Evolutionary conservation across 2,888 invertebrate species (phyloP), one percentile per base, ranked within the genome.

Genomic region (Rhingia rostrata): DNA sequence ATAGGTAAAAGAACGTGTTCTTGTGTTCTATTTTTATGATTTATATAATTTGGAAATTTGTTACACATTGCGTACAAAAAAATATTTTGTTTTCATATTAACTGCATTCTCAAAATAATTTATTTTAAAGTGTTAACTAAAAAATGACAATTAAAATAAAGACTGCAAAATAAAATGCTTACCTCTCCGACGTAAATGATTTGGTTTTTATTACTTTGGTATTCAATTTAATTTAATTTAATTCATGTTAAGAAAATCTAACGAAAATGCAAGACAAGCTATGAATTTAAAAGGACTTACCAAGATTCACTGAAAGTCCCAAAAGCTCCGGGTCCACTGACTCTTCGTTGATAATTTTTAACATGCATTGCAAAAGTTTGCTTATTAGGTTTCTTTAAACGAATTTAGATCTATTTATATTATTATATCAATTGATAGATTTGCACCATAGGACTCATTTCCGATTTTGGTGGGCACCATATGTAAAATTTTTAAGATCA

Each of bases 271-370:
- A 70, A 60, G 43, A 69, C 7, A 12, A 75, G 51, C 14, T 35
- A 49, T 37, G 41, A 41, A 14, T 67, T 14, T 3, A 14, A 41
- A 69, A 61, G 60, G 66, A 86, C 88, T 87, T 90, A 91, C 91
- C 91, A 90, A 88, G 91, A 90, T 88, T 91, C 90, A 88, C 89
- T 90, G 87, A 89, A 90, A 87, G 90, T 91, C 89, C 91, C 91
- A 87, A 91, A 91, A 87, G 91, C 91, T 90, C 91, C 91, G 88
- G 91, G 91, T 88, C 91, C 91, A 89, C 91, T 91, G 87, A 91
- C 91, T 89, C 91, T 89, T 87, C 91, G 90, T 88, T 91, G 91
- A 88, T 90, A 90, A 87, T 91, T 90, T 89, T 91, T 91, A 88
- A 91, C 89, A 88, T 91, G 91, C 91, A 91, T 91, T 88, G 74